These are phyloP conservation scores for Drosophila kanekoi DNA, from an alignment of 2,888 invertebrate genomes.

Conservation along the genomic window DNA sequence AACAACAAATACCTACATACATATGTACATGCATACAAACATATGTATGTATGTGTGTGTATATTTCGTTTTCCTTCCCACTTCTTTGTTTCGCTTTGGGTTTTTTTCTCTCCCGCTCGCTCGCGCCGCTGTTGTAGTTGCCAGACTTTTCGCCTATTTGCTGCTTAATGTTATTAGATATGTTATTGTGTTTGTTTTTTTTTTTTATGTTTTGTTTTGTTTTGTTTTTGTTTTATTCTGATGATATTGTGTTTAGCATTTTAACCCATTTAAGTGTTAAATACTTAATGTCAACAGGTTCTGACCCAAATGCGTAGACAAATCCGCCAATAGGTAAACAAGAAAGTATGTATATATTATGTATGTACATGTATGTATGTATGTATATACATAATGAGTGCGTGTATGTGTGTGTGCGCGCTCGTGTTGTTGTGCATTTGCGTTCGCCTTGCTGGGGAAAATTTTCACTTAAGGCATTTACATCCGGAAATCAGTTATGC, in stretches of 20 bases:
- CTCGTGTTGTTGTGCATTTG: too few species aligned
- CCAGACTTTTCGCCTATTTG: conserved; percentile 48
- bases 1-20: not conserved
- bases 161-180: conserved; percentile 67
- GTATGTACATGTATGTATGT: not conserved
- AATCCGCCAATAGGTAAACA: conserved; percentile 11
- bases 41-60: too few species aligned
- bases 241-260: conserved; percentile 61
- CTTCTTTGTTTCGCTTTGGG: conserved; percentile 40
- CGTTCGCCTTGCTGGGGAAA: conserved; percentile 3
- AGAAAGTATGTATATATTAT: not conserved
- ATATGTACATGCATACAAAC: not conserved
- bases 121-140: conserved; percentile 37
- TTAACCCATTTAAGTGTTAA: conserved; percentile 66
- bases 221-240: conserved; percentile 34
- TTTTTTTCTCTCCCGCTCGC: conserved; percentile 24
- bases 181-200: not conserved
- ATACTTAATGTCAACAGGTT: conserved; percentile 73
- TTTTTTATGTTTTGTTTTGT: conserved; percentile 12
- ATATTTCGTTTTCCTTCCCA: conserved; percentile 17
- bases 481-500: conserved; percentile 29
- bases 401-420: not conserved
- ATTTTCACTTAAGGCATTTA: conserved; percentile 25
- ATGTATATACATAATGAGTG: not conserved
- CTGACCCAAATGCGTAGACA: conserved; percentile 68